Base-by-base conservation (phyloP, 2,113 vertebrate genomes). In the Camelus dromedarius region DNA sequence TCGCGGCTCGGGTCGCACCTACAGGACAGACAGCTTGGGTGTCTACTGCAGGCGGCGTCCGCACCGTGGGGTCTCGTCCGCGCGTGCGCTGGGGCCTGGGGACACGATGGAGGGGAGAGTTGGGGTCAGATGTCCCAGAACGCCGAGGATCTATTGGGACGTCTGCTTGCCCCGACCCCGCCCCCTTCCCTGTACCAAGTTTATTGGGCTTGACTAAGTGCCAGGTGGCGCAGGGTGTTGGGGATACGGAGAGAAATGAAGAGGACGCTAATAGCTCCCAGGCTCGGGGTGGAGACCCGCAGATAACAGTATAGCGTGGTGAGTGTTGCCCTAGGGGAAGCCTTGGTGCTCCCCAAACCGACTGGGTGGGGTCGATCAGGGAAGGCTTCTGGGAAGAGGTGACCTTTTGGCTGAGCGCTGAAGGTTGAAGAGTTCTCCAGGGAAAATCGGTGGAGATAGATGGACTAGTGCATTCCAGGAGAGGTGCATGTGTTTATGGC, bases 351-450 rank as follows among this genome's bases (percentile, higher is more conserved):
- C 54, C 64, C 58, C 50, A 19, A 48, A 14, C 30, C 0, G 0
- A 52, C 20, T 0, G n/a, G 64, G 42, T 32, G 16, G 32, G 22
- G 50, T 32, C 3, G 13, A 38, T 79, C 56, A 32, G 38, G 54
- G 79, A 70, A 86, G 73, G 22, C 69, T 96, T 93, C 73, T 50
- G 2, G 24, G 92, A 92, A 52, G 72, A 87, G 81, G 80, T 28
- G 64, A 46, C 26, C 16, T 81, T 35, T 9, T 1, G 8, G n/a
- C 11, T 50, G 83, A 3, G 24, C 4, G 1, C 67, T 14, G 48
- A 32, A 56, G 69, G 10, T 6, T 20, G 69, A 88, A 42, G 22
- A 54, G 35, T 7, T 89, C 8, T 20, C 11, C 32, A 42, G 32
- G 77, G 32, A 30, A 85, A 80, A 46, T 58, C 0, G 2, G 6